Evolutionary conservation across 2,797 vertebrate genomes (phyloP).

Genomic region (Syngnathus acus): DNA sequence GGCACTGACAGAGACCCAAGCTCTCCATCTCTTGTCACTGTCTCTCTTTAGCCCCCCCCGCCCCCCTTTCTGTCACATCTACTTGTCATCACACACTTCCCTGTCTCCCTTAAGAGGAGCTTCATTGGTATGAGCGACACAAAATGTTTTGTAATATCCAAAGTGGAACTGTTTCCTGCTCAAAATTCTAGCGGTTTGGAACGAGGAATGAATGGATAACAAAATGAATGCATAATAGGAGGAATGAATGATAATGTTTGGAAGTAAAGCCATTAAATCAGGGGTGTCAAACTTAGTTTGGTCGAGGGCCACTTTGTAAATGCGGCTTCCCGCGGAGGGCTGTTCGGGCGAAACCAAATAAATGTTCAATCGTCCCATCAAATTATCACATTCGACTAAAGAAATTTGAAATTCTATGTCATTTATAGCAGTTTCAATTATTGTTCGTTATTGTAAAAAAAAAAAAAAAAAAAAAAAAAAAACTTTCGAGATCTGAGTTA

Average conservation of each 20-base stretch:
- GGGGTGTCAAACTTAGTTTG: too few species aligned
- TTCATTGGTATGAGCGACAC: neutral
- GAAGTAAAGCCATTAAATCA: neutral
- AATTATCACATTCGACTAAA: too few species aligned
- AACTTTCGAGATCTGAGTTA: too few species aligned
- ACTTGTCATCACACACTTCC: constrained; percentile 6
- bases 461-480: too few species aligned
- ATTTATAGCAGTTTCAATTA: too few species aligned
- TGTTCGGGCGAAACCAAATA: too few species aligned
- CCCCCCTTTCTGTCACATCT: neutral
- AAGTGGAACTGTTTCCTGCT: neutral
- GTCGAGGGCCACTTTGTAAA: too few species aligned
- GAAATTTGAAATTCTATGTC: too few species aligned
- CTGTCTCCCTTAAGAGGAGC: neutral
- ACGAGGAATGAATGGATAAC: neutral
- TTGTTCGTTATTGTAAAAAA: too few species aligned
- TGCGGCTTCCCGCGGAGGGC: too few species aligned
- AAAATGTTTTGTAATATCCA: neutral
- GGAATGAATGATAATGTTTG: neutral
- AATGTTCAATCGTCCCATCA: too few species aligned
- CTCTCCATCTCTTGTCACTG: neutral
- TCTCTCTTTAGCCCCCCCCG: neutral
- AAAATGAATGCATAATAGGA: neutral
- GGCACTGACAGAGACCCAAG: constrained; percentile 24
- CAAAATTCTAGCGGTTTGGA: neutral